Evolutionary conservation across 2,113 vertebrate species (phyloP).

Genomic region (Pelecanus crispus): DNA sequence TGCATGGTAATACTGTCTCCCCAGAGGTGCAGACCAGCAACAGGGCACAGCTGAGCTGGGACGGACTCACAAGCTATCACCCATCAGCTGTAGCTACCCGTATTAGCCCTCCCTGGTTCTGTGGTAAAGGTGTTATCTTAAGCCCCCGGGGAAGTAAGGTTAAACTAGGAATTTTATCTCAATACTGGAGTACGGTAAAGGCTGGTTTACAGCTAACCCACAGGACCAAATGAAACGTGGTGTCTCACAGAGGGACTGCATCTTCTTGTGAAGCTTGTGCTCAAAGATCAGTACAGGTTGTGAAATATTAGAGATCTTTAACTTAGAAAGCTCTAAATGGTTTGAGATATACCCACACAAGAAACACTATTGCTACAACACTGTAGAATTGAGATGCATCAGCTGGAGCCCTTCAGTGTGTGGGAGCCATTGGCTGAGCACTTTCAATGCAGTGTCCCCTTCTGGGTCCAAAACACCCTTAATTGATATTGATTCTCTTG

Average conservation of each 20-base stretch:
- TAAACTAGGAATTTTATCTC: not conserved
- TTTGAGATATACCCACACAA: not conserved
- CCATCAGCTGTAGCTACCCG: not conserved
- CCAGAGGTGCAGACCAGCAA: not conserved
- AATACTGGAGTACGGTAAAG: not conserved
- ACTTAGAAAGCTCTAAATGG: not conserved
- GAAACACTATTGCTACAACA: not conserved
- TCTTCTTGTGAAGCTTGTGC: not conserved
- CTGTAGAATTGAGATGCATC: not conserved
- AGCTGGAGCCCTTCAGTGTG: not conserved
- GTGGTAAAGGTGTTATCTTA: not conserved
- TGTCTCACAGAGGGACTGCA: not conserved
- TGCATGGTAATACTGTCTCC: not conserved
- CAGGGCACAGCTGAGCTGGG: rapidly evolving
- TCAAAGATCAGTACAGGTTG: not conserved
- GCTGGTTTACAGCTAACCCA: not conserved
- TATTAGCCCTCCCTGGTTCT: not conserved
- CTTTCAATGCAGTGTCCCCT: not conserved
- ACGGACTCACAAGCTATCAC: not conserved
- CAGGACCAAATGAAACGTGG: rapidly evolving
- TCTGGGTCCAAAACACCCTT: conserved; percentile 16
- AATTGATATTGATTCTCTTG: conserved; percentile 36
- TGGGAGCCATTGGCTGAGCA: not conserved
- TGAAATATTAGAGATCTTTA: not conserved
- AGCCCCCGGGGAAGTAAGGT: not conserved